phyloP scores from a whole-genome alignment of 2,888 invertebrate genomes.

The Prosapia bicincta region DNA sequence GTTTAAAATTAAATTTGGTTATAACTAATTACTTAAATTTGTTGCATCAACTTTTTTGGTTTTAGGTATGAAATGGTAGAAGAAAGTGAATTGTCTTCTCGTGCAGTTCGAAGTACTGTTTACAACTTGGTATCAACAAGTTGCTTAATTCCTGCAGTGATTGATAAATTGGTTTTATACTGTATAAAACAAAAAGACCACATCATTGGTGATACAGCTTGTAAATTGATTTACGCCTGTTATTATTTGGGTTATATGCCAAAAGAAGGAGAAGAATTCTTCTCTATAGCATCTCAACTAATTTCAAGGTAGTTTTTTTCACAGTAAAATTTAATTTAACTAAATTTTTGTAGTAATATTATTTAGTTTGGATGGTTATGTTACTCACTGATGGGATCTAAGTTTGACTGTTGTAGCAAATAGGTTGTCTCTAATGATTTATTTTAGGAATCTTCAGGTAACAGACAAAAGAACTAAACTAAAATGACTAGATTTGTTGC shows the following conservation, averaged over 20 bases:
- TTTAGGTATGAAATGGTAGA: neutral
- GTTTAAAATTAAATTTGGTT: no score
- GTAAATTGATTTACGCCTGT: slow-evolving; percentile 5
- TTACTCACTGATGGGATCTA: no score
- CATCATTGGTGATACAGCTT: slow-evolving; percentile 2
- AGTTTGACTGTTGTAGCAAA: no score
- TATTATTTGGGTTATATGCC: slow-evolving; percentile 15
- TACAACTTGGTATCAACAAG: slow-evolving; percentile 9
- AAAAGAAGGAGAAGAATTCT: neutral
- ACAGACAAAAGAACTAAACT: no score
- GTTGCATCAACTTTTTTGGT: no score
- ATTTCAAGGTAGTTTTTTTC: slow-evolving; percentile 13
- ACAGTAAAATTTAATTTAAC: no score
- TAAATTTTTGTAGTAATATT: no score
- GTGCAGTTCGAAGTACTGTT: slow-evolving; percentile 8
- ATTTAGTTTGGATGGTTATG: no score
- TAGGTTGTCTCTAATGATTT: no score
- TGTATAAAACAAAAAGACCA: neutral
- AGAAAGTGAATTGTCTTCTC: neutral
- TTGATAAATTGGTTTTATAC: slow-evolving; percentile 12
- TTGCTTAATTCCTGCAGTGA: neutral
- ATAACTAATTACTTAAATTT: no score
- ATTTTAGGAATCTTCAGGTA: no score
- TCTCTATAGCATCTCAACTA: neutral
- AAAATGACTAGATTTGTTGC: no score